Percentiles rank a stretch among this genome's conserved stretches.
These are phyloP conservation scores for Seriola dumerili DNA, from an alignment of 2,113 vertebrate species.

Conservation along the genomic window DNA sequence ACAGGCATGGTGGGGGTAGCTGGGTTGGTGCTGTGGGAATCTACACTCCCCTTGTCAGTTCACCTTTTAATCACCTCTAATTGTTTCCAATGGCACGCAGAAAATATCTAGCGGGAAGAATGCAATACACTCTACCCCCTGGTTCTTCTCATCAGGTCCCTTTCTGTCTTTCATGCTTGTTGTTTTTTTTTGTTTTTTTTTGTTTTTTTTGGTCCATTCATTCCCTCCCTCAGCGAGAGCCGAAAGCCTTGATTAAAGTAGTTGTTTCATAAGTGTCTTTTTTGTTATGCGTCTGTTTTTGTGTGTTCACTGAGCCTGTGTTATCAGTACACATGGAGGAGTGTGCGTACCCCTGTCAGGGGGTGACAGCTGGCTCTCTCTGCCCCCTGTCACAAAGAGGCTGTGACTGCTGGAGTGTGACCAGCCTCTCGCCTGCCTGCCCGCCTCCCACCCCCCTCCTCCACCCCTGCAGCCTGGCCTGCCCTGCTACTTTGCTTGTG, in stretches of 20 bases:
- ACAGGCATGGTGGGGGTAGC: constrained; percentile 32
- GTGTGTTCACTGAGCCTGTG: constrained; percentile 54
- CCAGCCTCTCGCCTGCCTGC: constrained; percentile 67
- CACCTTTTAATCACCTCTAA: constrained; percentile 83
- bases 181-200: not conserved
- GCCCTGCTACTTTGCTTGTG: constrained; percentile 65
- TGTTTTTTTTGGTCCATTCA: constrained; percentile 14
- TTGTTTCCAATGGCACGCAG: constrained; percentile 74
- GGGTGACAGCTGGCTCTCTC: constrained; percentile 82
- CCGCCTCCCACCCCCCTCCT: constrained; percentile 16
- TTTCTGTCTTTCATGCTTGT: constrained; percentile 44
- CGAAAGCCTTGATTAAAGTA: constrained; percentile 63
- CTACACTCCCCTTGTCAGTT: constrained; percentile 70
- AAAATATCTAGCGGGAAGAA: constrained; percentile 64
- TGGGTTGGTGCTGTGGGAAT: constrained; percentile 24
- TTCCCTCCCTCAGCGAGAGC: constrained; percentile 11
- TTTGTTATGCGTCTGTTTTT: constrained; percentile 55
- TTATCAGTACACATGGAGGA: constrained; percentile 48
- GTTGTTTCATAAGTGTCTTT: constrained; percentile 59
- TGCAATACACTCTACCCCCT: constrained; percentile 38
- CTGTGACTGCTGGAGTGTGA: constrained; percentile 80
- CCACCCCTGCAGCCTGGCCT: constrained; percentile 50
- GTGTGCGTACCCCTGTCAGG: constrained; percentile 70
- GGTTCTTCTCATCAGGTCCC: constrained; percentile 60
- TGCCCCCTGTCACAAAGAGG: constrained; percentile 74